Conservation (phyloP, 2,888 invertebrate genomes). For the Spilarctia lutea region DNA sequence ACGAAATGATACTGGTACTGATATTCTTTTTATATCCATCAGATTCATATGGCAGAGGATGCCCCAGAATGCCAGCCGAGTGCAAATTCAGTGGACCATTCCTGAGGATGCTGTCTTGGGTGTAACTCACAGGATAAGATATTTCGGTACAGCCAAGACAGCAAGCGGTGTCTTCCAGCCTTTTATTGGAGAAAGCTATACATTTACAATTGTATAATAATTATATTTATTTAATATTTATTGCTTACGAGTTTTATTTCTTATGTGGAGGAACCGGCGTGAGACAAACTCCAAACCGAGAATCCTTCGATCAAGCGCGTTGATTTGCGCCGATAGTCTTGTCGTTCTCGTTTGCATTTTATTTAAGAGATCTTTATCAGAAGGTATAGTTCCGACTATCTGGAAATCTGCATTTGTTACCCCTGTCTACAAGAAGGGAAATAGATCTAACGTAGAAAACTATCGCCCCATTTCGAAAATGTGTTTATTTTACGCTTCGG, state of each 20-base stretch:
- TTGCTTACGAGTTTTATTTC: slow-evolving; percentile 1
- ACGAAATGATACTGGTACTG: neutral
- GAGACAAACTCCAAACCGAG: no score
- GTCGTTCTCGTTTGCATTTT: no score
- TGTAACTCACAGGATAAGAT: slow-evolving; percentile 90
- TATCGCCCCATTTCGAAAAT: no score
- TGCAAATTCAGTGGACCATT: slow-evolving; percentile 92
- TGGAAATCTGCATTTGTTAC: no score
- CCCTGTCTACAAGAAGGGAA: no score
- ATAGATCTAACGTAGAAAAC: no score
- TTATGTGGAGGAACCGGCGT: no score
- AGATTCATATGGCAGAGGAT: slow-evolving; percentile 94
- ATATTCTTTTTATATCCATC: slow-evolving; percentile 20
- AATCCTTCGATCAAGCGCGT: no score
- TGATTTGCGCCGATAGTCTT: no score
- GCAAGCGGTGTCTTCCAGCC: slow-evolving; percentile 87
- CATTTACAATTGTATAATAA: slow-evolving; percentile 68
- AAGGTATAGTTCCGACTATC: no score
- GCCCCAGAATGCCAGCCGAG: slow-evolving; percentile 87
- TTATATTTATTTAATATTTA: slow-evolving; percentile 8
- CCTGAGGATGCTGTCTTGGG: slow-evolving; percentile 88
- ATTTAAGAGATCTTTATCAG: no score
- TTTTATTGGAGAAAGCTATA: slow-evolving; percentile 87
- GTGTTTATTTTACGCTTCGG: no score
- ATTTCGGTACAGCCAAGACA: slow-evolving; percentile 91